phyloP scores from a whole-genome alignment of 2,888 invertebrate species.

The Cenopis cana region DNA sequence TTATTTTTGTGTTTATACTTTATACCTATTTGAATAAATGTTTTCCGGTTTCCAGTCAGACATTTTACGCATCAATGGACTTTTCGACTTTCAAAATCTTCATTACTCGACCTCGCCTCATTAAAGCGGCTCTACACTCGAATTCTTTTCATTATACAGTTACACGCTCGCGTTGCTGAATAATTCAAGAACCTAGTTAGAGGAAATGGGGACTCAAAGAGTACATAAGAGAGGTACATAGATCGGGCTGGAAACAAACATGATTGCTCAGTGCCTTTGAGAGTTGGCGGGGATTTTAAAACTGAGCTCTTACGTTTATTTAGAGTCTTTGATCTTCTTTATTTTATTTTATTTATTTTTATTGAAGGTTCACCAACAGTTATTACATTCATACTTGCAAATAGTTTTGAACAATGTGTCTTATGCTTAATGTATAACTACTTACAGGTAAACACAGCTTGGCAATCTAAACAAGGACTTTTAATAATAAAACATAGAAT shows the following conservation, averaged over 20 bases:
- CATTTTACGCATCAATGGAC: background rate
- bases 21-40: too few relatives aligned
- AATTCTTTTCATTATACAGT: conserved; percentile 27
- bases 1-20: too few relatives aligned
- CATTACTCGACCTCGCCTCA: conserved; percentile 9
- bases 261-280: conserved; percentile 24
- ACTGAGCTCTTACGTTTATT: conserved; percentile 5
- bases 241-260: conserved; percentile 9
- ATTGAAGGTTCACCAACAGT: too few relatives aligned
- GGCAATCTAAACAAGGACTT: too few relatives aligned
- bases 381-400: too few relatives aligned
- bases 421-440: too few relatives aligned
- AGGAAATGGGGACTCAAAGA: conserved; percentile 29
- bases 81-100: background rate
- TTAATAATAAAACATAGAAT: too few relatives aligned
- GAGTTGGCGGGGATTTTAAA: conserved; percentile 8
- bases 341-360: conserved; percentile 1
- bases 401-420: too few relatives aligned
- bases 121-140: conserved; percentile 25
- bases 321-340: conserved; percentile 7
- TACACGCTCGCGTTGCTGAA: conserved; percentile 18
- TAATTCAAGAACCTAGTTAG: conserved; percentile 30
- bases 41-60: too few relatives aligned
- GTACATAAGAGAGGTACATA: conserved; percentile 24
- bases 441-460: too few relatives aligned